These are phyloP conservation scores for Oligia fasciuncula DNA, from an alignment of 2,888 invertebrate species.

Conservation along the genomic window DNA sequence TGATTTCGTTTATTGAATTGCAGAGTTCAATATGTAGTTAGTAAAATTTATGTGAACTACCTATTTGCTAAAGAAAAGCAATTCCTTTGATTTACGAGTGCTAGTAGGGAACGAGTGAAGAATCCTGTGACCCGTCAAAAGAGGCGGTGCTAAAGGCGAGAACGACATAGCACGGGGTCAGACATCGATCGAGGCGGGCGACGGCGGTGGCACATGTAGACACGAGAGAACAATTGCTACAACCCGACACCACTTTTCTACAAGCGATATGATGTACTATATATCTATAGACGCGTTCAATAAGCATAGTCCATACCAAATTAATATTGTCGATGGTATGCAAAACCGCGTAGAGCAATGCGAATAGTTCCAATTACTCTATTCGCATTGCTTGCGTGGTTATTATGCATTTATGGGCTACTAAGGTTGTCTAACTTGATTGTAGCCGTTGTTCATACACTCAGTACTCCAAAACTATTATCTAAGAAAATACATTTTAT, in stretches of 20 bases:
- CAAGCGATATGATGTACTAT: constrained; percentile 54
- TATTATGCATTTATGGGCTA: constrained; percentile 43
- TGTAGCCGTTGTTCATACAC: neutral
- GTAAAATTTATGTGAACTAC: neutral
- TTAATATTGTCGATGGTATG: constrained; percentile 61
- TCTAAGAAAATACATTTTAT: neutral
- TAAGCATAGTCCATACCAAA: constrained; percentile 62
- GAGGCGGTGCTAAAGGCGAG: constrained; percentile 79
- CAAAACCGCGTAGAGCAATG: constrained; percentile 51
- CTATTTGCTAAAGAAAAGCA: constrained; percentile 35
- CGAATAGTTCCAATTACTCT: constrained; percentile 28
- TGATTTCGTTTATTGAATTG: constrained; percentile 11
- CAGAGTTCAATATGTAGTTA: neutral
- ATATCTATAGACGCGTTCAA: constrained; percentile 55
- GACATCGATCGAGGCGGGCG: constrained; percentile 82
- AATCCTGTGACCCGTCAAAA: constrained; percentile 76
- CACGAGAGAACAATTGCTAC: constrained; percentile 74
- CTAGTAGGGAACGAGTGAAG: constrained; percentile 55
- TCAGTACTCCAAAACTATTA: neutral
- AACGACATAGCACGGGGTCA: constrained; percentile 84
- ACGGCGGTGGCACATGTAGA: constrained; percentile 69
- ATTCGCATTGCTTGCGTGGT: constrained; percentile 11
- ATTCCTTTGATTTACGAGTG: constrained; percentile 57
- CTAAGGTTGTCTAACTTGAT: constrained; percentile 53
- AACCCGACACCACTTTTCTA: constrained; percentile 68